Evolutionary conservation across 2,113 vertebrate genomes (phyloP).

Genomic region (Aramus guarauna): DNA sequence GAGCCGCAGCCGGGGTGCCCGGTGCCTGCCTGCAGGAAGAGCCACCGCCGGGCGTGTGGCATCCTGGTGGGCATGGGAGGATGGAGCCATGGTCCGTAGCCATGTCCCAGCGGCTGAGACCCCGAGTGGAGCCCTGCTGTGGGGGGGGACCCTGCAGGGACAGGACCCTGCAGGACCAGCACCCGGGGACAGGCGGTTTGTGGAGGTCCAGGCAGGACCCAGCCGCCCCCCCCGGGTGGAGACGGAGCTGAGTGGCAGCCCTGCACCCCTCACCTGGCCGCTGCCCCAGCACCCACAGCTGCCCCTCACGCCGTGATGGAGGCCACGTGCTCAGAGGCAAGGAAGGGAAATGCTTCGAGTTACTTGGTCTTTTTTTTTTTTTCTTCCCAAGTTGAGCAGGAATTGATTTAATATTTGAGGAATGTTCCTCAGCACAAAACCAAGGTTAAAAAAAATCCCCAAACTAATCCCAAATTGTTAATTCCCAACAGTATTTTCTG

Average conservation of each 20-base stretch:
- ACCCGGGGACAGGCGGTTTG: background rate
- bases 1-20: background rate
- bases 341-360: background rate
- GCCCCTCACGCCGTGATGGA: fast-evolving
- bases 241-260: background rate
- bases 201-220: background rate
- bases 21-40: background rate
- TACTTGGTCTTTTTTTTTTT: background rate
- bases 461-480: background rate
- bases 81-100: fast-evolving
- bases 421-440: background rate
- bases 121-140: background rate
- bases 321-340: too few species aligned
- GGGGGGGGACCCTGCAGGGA: background rate
- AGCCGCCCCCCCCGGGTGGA: background rate
- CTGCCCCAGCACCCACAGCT: background rate
- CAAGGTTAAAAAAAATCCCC: background rate
- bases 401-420: background rate
- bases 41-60: background rate
- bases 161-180: too few species aligned
- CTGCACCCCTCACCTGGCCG: background rate
- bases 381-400: background rate
- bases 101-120: background rate
- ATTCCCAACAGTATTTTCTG: background rate
- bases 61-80: fast-evolving